A percentile compares a stretch with the other conserved stretches of the same genome.
phyloP scores from a whole-genome alignment of 30 jellyfish, hydroid and myxozoan species.

The Chironex yamaguchii region DNA sequence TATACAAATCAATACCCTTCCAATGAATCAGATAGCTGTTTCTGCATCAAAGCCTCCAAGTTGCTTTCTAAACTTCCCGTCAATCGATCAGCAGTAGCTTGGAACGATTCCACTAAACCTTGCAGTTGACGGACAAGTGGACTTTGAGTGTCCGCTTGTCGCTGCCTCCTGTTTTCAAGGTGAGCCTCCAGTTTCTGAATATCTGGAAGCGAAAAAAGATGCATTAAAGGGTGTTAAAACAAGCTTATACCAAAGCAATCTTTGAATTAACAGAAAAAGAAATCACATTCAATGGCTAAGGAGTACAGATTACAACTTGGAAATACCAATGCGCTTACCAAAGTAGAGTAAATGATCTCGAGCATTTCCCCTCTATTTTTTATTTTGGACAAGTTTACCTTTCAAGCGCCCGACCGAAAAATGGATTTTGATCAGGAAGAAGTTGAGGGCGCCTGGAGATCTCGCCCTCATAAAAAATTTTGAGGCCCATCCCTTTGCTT shows the following conservation, averaged over 20 bases:
- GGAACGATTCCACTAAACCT: slow-evolving; percentile 73
- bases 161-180: slow-evolving; percentile 68
- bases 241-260: not conserved
- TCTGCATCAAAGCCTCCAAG: slow-evolving; percentile 56
- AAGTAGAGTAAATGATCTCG: too few relatives aligned
- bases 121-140: slow-evolving; percentile 71
- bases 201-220: slow-evolving; percentile 46
- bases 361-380: too few relatives aligned
- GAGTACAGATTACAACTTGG: too few relatives aligned
- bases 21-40: slow-evolving; percentile 13
- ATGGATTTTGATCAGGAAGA: too few relatives aligned
- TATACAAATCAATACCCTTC: not conserved
- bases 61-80: slow-evolving; percentile 65
- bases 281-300: too few relatives aligned
- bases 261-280: too few relatives aligned
- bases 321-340: too few relatives aligned
- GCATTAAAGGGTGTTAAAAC: not conserved
- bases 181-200: slow-evolving; percentile 80
- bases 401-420: too few relatives aligned
- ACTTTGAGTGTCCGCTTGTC: slow-evolving; percentile 73
- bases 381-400: too few relatives aligned
- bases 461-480: too few relatives aligned
- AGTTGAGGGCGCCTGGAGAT: too few relatives aligned
- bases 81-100: slow-evolving; percentile 83
- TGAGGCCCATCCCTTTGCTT: too few relatives aligned